phyloP scores from a whole-genome alignment of 2,113 vertebrate species.

The Recurvirostra avosetta region DNA sequence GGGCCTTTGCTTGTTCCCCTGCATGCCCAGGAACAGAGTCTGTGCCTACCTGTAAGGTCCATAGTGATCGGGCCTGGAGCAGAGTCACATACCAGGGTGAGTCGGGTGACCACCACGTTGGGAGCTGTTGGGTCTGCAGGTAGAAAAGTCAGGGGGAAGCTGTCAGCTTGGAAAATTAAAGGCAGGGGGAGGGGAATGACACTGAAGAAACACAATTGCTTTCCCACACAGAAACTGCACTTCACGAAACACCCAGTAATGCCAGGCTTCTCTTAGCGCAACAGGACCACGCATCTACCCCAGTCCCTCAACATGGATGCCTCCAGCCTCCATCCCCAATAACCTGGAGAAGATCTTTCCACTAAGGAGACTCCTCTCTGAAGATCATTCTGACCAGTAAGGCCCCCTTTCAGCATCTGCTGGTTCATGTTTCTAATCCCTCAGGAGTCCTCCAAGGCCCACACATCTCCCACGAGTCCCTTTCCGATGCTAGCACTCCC shows the following conservation, averaged over 20 bases:
- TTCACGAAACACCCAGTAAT: not conserved
- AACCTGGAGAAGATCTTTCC: not conserved
- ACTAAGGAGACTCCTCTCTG: not conserved
- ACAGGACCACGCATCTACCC: accelerated
- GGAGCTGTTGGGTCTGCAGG: constrained; percentile 76
- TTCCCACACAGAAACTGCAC: not conserved
- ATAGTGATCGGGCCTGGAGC: constrained; percentile 81
- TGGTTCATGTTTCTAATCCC: not conserved
- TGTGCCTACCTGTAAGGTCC: constrained; percentile 79
- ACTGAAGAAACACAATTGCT: not conserved
- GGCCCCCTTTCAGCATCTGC: not conserved
- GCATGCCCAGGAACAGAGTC: not conserved
- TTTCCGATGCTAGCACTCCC: not conserved
- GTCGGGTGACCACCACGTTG: constrained; percentile 80
- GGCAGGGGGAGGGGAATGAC: accelerated
- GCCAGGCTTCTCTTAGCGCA: not conserved
- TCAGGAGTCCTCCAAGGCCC: not conserved
- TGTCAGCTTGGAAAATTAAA: not conserved
- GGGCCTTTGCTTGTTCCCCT: not conserved
- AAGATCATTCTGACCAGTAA: not conserved
- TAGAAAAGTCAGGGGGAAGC: not conserved
- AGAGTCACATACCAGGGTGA: constrained; percentile 76
- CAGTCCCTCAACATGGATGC: not conserved
- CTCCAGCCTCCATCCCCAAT: not conserved
- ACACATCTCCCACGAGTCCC: not conserved